Evolutionary conservation across 2,888 invertebrate species (phyloP).

Genomic region (Lepas anatifera): DNA sequence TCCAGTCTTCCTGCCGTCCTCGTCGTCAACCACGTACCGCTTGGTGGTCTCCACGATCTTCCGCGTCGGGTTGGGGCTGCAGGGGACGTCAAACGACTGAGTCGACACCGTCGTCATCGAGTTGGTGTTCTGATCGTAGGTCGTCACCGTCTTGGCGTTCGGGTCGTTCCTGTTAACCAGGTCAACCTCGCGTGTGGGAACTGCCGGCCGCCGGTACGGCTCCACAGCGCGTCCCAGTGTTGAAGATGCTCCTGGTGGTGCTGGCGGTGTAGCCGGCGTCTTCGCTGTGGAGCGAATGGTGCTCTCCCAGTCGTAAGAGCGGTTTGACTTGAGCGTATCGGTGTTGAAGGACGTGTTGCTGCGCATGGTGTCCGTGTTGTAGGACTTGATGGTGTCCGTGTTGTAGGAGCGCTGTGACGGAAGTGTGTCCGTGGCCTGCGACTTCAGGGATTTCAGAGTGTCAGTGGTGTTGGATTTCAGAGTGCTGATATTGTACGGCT

Average conservation of each 20-base stretch:
- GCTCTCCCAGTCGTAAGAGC: conserved; percentile 11
- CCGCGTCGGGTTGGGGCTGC: conserved; percentile 8
- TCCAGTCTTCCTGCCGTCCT: background rate
- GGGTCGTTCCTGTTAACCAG: conserved; percentile 6
- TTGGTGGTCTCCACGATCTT: conserved; percentile 12
- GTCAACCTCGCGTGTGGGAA: background rate
- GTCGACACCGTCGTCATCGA: conserved; percentile 9
- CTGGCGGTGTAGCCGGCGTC: background rate
- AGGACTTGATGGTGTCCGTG: conserved; percentile 21
- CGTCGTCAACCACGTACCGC: conserved; percentile 10
- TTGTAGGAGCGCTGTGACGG: background rate
- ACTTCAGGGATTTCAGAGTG: conserved; percentile 17
- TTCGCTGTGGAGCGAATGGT: background rate
- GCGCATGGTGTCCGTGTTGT: conserved; percentile 15
- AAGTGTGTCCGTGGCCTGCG: conserved; percentile 3
- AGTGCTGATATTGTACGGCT: background rate
- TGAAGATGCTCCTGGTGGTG: background rate
- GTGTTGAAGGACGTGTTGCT: conserved; percentile 7
- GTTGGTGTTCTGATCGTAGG: conserved; percentile 13
- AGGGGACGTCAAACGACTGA: conserved; percentile 7
- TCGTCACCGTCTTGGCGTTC: conserved; percentile 3
- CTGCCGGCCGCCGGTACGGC: background rate
- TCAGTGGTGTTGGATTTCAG: background rate
- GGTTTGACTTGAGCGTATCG: background rate
- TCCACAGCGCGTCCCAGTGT: background rate